Percentiles rank a stretch among this genome's conserved stretches.
Conservation (phyloP, 64 coral and sea anemone species). For the Exaiptasia diaphana region DNA sequence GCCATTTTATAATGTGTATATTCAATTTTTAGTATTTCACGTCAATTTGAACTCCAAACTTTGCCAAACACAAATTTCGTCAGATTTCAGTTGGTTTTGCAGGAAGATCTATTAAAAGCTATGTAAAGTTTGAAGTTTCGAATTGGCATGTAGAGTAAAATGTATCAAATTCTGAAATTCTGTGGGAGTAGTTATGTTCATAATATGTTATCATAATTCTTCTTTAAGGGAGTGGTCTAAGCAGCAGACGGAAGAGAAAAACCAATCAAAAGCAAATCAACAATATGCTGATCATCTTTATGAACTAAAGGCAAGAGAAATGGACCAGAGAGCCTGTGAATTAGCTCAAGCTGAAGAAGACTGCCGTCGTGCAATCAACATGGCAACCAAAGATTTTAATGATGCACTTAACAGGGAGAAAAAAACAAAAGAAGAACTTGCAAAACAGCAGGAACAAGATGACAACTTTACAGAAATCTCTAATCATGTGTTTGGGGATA, state of each 20-base stretch:
- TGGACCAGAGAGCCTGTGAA: slow-evolving; percentile 85
- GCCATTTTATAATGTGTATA: too few species aligned
- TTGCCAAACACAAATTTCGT: too few species aligned
- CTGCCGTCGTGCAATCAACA: slow-evolving; percentile 29
- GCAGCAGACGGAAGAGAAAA: slow-evolving; percentile 76
- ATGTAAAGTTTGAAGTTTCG: too few species aligned
- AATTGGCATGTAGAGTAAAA: too few species aligned
- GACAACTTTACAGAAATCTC: slow-evolving; percentile 99
- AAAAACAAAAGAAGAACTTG: background rate
- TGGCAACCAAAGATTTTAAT: background rate
- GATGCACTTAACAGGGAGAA: background rate
- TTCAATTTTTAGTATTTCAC: too few species aligned
- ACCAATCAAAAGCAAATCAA: slow-evolving; percentile 89
- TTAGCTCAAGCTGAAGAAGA: slow-evolving; percentile 75
- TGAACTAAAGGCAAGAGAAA: slow-evolving; percentile 86
- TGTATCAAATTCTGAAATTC: too few species aligned
- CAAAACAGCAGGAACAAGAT: slow-evolving; percentile 72
- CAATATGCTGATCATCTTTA: slow-evolving; percentile 72
- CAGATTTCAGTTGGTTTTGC: too few species aligned
- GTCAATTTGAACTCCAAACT: too few species aligned
- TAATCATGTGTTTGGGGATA: slow-evolving; percentile 97
- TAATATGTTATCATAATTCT: too few species aligned
- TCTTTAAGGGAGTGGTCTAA: slow-evolving; percentile 96
- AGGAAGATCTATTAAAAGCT: too few species aligned
- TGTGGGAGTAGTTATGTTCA: too few species aligned